These are phyloP conservation scores for Siphamia tubifer DNA, from an alignment of 2,113 vertebrate genomes.

Conservation along the genomic window DNA sequence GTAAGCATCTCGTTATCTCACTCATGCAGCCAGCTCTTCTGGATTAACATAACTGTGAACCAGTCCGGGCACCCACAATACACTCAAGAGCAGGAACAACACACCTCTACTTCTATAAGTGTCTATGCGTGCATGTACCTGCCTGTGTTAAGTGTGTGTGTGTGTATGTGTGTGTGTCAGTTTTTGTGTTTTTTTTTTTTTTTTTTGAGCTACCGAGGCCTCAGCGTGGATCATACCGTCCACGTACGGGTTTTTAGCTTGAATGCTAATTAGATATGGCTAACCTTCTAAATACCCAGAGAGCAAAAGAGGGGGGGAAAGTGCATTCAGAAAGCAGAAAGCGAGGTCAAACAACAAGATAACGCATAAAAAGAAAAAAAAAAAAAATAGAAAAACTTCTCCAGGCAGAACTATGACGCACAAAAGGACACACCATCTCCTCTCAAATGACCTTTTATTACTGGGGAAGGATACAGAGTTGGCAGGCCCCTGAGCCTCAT, in stretches of 20 bases:
- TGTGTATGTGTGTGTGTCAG: not conserved
- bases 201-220: not conserved
- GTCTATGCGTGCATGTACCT: not conserved
- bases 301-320: not conserved
- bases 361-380: not conserved
- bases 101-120: not conserved
- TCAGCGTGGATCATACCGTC: not conserved
- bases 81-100: slow-evolving; percentile 11
- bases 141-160: too few relatives aligned
- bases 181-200: not conserved
- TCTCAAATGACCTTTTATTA: slow-evolving; percentile 70
- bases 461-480: slow-evolving; percentile 57
- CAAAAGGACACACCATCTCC: slow-evolving; percentile 61
- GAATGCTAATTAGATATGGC: slow-evolving; percentile 24
- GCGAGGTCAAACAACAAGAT: slow-evolving; percentile 24
- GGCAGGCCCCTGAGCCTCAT: slow-evolving; percentile 58
- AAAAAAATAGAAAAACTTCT: slow-evolving; percentile 40
- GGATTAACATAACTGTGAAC: slow-evolving; percentile 57
- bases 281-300: slow-evolving; percentile 20
- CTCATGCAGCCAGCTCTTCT: slow-evolving; percentile 49
- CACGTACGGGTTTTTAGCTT: not conserved
- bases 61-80: slow-evolving; percentile 34
- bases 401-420: slow-evolving; percentile 52
- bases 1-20: slow-evolving; percentile 58
- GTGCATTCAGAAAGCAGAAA: slow-evolving; percentile 15